These are phyloP conservation scores for Aleadryas rufinucha DNA, from an alignment of 2,113 vertebrate genomes.

Conservation along the genomic window DNA sequence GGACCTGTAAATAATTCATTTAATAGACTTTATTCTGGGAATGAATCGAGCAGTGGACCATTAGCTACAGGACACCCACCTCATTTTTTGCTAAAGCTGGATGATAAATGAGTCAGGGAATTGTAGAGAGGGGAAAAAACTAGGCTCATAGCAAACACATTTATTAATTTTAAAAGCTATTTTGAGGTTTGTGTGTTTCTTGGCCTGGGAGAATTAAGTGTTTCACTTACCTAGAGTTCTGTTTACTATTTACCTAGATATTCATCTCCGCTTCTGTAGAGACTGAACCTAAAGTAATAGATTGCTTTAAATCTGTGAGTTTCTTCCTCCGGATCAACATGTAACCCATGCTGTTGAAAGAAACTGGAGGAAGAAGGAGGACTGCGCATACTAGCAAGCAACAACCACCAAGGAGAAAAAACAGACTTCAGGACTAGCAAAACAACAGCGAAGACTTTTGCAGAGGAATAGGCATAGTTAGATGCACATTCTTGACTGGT, in stretches of 20 bases:
- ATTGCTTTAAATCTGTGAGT: background rate
- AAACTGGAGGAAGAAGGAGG: background rate
- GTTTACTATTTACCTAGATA: background rate
- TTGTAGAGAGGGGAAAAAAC: background rate
- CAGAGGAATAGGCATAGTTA: background rate
- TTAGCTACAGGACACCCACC: background rate
- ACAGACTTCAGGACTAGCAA: background rate
- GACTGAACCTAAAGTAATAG: background rate
- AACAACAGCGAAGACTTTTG: background rate
- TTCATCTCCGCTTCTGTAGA: background rate
- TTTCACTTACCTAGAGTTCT: background rate
- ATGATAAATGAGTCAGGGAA: background rate
- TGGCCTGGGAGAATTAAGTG: background rate
- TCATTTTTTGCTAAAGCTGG: background rate
- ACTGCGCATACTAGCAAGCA: background rate
- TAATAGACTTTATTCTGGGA: background rate
- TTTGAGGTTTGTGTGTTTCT: background rate
- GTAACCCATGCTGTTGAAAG: background rate
- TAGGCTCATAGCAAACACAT: background rate
- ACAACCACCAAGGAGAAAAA: background rate
- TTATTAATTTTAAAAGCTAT: background rate
- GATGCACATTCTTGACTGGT: background rate
- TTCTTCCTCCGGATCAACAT: background rate
- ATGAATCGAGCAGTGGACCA: background rate
- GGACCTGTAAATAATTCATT: conserved; percentile 14